These are phyloP conservation scores for Paramormyrops kingsleyae DNA, from an alignment of 2,113 vertebrate genomes.

Conservation along the genomic window DNA sequence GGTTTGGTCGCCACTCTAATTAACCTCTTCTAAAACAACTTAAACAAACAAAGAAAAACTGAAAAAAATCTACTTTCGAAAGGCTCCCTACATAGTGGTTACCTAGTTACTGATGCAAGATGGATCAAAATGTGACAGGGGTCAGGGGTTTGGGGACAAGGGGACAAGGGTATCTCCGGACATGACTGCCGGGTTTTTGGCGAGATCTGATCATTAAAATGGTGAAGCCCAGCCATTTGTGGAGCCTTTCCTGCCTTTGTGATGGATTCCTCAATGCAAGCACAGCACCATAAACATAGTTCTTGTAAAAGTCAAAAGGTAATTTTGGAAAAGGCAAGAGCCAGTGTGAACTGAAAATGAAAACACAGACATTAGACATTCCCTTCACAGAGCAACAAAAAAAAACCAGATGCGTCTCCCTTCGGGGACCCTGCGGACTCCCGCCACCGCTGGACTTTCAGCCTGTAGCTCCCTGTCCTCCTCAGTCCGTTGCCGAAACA, in stretches of 20 bases:
- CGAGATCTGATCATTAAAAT: neutral
- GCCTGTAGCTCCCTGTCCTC: neutral
- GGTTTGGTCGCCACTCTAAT: neutral
- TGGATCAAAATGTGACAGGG: neutral
- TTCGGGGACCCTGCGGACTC: neutral
- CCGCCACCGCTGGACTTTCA: neutral
- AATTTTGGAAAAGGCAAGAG: neutral
- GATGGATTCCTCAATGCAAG: neutral
- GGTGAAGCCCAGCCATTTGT: neutral
- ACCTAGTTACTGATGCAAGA: neutral
- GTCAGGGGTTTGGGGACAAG: neutral
- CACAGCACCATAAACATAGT: neutral
- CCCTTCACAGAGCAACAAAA: neutral
- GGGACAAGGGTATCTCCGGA: neutral
- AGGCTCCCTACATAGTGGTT: neutral
- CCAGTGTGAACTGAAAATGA: neutral
- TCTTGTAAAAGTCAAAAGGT: neutral
- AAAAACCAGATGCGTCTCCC: neutral
- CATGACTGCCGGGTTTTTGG: neutral
- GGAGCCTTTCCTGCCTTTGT: neutral
- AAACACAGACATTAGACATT: neutral
- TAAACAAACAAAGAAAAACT: neutral
- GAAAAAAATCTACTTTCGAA: neutral
- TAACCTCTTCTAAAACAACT: neutral
- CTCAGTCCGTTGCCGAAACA: constrained; percentile 8